Evolutionary conservation across 2,113 vertebrate species (phyloP).

Genomic region (Cercocebus atys): DNA sequence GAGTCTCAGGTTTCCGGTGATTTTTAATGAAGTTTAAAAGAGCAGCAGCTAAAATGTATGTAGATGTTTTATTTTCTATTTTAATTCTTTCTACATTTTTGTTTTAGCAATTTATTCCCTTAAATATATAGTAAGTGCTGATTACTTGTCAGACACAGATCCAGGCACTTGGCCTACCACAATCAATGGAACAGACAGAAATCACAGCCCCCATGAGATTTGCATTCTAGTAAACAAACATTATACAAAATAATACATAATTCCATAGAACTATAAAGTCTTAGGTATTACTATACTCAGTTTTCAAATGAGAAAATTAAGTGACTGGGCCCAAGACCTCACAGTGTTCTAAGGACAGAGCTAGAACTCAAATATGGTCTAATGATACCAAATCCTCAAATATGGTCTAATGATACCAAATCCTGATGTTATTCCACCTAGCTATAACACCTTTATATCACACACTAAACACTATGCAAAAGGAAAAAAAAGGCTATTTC

Average conservation of each 20-base stretch:
- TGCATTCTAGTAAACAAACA: neutral
- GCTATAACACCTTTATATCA: neutral
- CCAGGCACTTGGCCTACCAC: neutral
- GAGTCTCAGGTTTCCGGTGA: neutral
- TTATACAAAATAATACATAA: neutral
- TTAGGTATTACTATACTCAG: neutral
- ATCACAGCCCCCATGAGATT: neutral
- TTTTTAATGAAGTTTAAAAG: neutral
- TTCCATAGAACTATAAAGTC: neutral
- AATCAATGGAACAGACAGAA: constrained; percentile 7
- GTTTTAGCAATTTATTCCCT: constrained; percentile 6
- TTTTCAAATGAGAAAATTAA: neutral
- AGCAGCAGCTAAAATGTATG: neutral
- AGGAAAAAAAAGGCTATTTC: neutral
- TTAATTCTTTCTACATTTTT: neutral
- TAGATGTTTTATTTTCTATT: neutral
- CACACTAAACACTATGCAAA: neutral
- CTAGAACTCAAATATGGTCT: neutral
- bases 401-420: neutral
- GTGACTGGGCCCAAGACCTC: neutral
- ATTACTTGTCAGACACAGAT: neutral
- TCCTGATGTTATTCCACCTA: neutral
- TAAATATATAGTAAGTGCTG: neutral
- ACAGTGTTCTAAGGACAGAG: neutral
- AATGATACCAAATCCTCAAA: neutral